Conservation (phyloP, 2,797 vertebrate species). For the Xiphorhynchus erythropygius region DNA sequence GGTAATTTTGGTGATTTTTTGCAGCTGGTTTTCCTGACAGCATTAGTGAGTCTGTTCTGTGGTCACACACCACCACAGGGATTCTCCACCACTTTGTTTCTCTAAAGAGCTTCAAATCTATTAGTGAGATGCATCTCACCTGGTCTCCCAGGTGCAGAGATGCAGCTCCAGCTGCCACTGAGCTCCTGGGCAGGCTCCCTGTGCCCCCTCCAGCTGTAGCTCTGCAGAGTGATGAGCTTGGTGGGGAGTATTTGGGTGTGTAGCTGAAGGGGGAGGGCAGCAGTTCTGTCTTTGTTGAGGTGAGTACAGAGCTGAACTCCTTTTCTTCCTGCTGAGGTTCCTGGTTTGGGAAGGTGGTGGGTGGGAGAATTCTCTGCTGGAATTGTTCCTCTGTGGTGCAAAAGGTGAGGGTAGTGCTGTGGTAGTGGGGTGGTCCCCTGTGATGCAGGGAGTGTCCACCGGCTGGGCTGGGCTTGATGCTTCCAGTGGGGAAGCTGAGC, state of each 20-base stretch:
- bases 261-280: rapidly evolving
- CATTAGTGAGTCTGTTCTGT: not conserved
- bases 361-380: not conserved
- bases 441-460: rapidly evolving
- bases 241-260: rapidly evolving
- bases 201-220: rapidly evolving
- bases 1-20: rapidly evolving
- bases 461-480: rapidly evolving
- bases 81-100: not conserved
- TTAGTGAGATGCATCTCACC: not conserved
- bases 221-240: rapidly evolving
- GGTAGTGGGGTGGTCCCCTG: rapidly evolving
- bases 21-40: not conserved
- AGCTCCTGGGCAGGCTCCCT: rapidly evolving
- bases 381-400: rapidly evolving
- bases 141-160: not conserved
- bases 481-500: rapidly evolving
- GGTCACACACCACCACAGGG: rapidly evolving
- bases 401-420: not conserved
- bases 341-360: not conserved
- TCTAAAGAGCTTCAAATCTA: not conserved
- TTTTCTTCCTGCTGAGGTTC: rapidly evolving
- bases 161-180: not conserved
- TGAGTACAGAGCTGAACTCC: rapidly evolving
- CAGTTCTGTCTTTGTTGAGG: not conserved